Conservation (phyloP, 2,888 invertebrate genomes). For the Hybos culiciformis region DNA sequence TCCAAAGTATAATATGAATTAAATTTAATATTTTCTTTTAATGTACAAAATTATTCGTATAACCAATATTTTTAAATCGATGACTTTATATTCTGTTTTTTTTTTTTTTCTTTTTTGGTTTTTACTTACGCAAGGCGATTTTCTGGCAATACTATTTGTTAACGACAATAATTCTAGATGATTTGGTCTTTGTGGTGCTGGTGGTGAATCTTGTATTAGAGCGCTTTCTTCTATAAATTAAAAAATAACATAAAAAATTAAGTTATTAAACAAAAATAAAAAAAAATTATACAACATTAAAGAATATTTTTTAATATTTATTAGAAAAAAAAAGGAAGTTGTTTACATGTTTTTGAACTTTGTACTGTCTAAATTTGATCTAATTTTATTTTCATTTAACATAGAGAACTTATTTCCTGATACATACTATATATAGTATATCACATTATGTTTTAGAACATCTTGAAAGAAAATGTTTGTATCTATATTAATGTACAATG, state of each 20-base stretch:
- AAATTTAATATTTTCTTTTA: not conserved
- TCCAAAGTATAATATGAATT: too few relatives aligned
- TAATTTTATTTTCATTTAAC: too few relatives aligned
- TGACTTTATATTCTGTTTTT: not conserved
- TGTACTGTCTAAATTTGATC: too few relatives aligned
- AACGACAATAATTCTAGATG: slow-evolving; percentile 34
- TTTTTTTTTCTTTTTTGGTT: too few relatives aligned
- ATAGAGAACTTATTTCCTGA: too few relatives aligned
- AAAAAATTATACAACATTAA: not conserved
- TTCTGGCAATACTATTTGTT: slow-evolving; percentile 26
- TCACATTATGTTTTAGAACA: too few relatives aligned
- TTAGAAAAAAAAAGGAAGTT: too few relatives aligned
- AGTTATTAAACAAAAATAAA: not conserved
- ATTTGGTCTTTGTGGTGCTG: slow-evolving; percentile 32
- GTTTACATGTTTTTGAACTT: too few relatives aligned
- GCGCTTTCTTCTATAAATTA: slow-evolving; percentile 16
- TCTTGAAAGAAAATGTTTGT: too few relatives aligned
- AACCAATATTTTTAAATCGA: not conserved
- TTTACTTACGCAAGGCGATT: slow-evolving; percentile 27
- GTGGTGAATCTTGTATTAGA: slow-evolving; percentile 13
- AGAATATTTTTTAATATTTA: too few relatives aligned
- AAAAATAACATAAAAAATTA: not conserved
- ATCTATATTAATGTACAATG: too few relatives aligned
- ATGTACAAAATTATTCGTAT: not conserved
- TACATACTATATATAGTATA: too few relatives aligned